A percentile compares a stretch with the other conserved stretches of the same genome.
Evolutionary conservation across 2,888 invertebrate species (phyloP).

Genomic region (Drosophila maculinotata): DNA sequence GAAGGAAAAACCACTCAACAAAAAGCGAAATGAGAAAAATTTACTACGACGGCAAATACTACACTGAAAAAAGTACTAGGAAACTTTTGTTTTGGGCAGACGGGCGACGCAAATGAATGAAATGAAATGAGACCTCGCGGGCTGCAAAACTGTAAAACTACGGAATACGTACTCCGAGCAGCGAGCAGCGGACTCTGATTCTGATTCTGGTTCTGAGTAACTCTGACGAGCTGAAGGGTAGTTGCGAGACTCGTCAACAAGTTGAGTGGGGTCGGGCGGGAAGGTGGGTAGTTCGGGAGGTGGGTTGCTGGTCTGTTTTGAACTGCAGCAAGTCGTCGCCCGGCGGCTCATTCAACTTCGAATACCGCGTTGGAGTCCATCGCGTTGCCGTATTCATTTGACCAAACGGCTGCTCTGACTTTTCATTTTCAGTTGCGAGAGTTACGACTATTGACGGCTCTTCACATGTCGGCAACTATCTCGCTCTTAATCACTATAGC

Average conservation of each 20-base stretch:
- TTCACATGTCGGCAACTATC: slow-evolving; percentile 28
- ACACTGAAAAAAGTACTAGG: slow-evolving; percentile 60
- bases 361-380: slow-evolving; percentile 27
- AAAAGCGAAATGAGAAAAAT: slow-evolving; percentile 80
- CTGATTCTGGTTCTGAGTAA: slow-evolving; percentile 36
- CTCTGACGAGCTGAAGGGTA: slow-evolving; percentile 58
- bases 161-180: too few species aligned
- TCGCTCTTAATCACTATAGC: slow-evolving; percentile 10
- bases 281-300: background rate
- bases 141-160: slow-evolving; percentile 7
- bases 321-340: slow-evolving; percentile 15
- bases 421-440: slow-evolving; percentile 56
- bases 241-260: slow-evolving; percentile 67
- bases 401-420: slow-evolving; percentile 53
- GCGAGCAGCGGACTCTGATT: slow-evolving; percentile 7
- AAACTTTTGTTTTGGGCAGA: slow-evolving; percentile 64
- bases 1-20: slow-evolving; percentile 72
- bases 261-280: slow-evolving; percentile 47
- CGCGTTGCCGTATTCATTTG: slow-evolving; percentile 48
- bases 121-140: slow-evolving; percentile 42
- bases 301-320: background rate
- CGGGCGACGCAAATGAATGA: slow-evolving; percentile 42
- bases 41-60: slow-evolving; percentile 60
- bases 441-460: slow-evolving; percentile 49
- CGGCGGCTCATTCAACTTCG: slow-evolving; percentile 42